phyloP scores from a whole-genome alignment of 1,140 invertebrate species.

The Zaprionus lachaisei region DNA sequence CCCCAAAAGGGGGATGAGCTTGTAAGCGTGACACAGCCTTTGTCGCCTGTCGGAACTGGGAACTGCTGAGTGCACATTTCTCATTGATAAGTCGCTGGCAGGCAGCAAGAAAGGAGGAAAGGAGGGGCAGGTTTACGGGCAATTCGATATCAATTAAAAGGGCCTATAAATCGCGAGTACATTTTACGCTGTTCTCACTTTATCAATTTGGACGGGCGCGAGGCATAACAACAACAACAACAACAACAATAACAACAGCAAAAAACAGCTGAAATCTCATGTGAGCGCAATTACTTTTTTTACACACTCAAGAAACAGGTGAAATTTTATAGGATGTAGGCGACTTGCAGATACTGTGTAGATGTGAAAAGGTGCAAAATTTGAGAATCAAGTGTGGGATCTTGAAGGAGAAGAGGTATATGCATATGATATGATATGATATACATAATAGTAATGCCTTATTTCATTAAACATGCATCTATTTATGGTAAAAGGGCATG shows the following conservation, averaged over 20 bases:
- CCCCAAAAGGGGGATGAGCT: not conserved
- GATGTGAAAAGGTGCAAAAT: not conserved
- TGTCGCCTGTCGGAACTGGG: slow-evolving; percentile 70
- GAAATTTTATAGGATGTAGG: not conserved
- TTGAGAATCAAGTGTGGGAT: not conserved
- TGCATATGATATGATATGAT: too few relatives aligned
- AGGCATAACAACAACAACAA: slow-evolving; percentile 6
- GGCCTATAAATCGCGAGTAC: slow-evolving; percentile 67
- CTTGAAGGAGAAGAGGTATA: too few relatives aligned
- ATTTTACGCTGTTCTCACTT: slow-evolving; percentile 51
- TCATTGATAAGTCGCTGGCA: slow-evolving; percentile 65
- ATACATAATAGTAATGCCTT: too few relatives aligned
- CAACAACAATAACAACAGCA: not conserved
- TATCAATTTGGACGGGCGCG: slow-evolving; percentile 64
- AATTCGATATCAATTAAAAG: slow-evolving; percentile 75
- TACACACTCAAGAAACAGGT: not conserved
- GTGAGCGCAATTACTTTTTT: slow-evolving; percentile 58
- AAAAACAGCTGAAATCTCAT: slow-evolving; percentile 40
- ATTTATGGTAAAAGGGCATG: too few relatives aligned
- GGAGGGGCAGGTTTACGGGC: not conserved
- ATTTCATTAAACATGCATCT: not conserved
- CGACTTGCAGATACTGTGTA: not conserved
- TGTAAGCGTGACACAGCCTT: not conserved
- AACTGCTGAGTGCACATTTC: slow-evolving; percentile 60
- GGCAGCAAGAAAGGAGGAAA: not conserved